Base-by-base conservation (phyloP, 2,797 vertebrate species). In the Sebastes cheni region DNA sequence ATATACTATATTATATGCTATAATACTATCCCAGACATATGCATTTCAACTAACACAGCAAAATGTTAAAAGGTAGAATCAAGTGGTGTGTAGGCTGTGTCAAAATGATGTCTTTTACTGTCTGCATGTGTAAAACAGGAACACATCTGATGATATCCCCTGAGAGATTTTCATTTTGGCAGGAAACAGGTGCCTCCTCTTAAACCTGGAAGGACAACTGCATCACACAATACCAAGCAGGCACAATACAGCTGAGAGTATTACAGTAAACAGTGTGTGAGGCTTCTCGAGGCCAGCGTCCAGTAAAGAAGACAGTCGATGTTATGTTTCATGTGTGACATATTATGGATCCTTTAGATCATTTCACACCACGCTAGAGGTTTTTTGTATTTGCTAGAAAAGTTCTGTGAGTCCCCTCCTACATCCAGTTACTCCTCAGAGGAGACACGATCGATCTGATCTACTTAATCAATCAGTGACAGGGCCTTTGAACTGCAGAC, bases 161-260 rank as follows among this genome's bases (percentile, higher is more conserved):
- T 32, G 84, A 87, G 89, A 91, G 46, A 22, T 77, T 86, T 80
- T 84, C 74, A 80, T 82, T 74, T 66, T 36, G 77, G 75, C 88
- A 93, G 92, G 93, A 93, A 94, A 87, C 93, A 93, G 93, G 92
- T 93, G 91, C 79, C 90, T 93, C 90, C 90, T 91, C 83, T 71
- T 59, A 27, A 91, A 85, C 78, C 86, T 86, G 83, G 75, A 88
- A 83, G 73, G 71, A 80, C 42, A 67, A 79, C 68, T n/a, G 60
- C 79, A 73, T 69, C 58, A 20, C 68, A 82, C 81, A 88, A 75
- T 72, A 81, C 84, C 59, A 67, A 58, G 81, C 67, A 22, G 46
- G 62, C 84, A 55, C 14, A 2, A 69, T 66, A 42, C 86, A 82
- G 80, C 72, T 78, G 83, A 87, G 67, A 80, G 73, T 42, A 84